Evolutionary conservation across 1,140 invertebrate genomes (phyloP).

Genomic region (Drosophila mojavensis): DNA sequence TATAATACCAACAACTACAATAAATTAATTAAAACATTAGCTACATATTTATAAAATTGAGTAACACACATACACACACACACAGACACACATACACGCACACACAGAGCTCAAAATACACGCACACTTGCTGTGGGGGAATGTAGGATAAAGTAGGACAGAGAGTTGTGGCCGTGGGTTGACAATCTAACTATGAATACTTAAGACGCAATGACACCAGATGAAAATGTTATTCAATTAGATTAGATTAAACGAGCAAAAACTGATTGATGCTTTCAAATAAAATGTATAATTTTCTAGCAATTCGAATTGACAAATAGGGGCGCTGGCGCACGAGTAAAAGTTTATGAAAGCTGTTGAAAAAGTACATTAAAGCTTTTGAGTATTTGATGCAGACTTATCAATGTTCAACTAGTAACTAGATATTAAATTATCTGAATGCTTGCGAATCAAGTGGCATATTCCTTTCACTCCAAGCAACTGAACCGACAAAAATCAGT

Average conservation of each 20-base stretch:
- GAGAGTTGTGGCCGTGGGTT: slow-evolving; percentile 29
- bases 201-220: slow-evolving; percentile 20
- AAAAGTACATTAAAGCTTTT: neutral
- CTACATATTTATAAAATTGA: slow-evolving; percentile 73
- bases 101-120: slow-evolving; percentile 21
- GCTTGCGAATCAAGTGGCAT: neutral
- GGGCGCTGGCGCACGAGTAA: no score
- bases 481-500: neutral
- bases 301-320: no score
- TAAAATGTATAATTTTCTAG: no score
- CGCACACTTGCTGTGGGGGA: slow-evolving; percentile 12
- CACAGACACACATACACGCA: slow-evolving; percentile 27
- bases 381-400: neutral
- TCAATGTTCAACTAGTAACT: no score
- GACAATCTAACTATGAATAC: slow-evolving; percentile 29
- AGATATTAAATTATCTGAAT: no score
- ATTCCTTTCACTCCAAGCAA: neutral
- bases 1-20: slow-evolving; percentile 81
- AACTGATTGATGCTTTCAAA: no score
- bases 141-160: slow-evolving; percentile 39
- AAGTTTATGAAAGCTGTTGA: no score
- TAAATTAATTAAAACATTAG: slow-evolving; percentile 79
- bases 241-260: neutral
- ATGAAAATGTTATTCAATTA: neutral
- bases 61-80: slow-evolving; percentile 47